phyloP scores from a whole-genome alignment of 2,113 vertebrate genomes.

The Aphelocoma coerulescens region DNA sequence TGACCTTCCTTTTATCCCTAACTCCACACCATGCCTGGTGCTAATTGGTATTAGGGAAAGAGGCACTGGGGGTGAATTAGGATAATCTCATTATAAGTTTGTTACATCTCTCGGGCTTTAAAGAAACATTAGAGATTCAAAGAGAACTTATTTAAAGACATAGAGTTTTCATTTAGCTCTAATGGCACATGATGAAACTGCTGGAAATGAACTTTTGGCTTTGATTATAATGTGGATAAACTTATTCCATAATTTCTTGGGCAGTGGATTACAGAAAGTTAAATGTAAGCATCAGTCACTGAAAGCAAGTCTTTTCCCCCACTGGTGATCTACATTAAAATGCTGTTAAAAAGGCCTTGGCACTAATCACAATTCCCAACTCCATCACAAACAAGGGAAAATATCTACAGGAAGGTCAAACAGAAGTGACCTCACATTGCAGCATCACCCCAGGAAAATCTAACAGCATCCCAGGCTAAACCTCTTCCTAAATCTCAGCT shows the following conservation, averaged over 20 bases:
- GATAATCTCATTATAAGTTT: background rate
- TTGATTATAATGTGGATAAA: background rate
- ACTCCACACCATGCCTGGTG: background rate
- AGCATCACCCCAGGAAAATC: background rate
- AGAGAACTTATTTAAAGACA: background rate
- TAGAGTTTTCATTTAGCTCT: background rate
- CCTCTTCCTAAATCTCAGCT: background rate
- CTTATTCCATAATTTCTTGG: background rate
- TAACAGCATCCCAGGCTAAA: background rate
- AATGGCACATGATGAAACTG: background rate
- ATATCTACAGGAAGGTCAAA: background rate
- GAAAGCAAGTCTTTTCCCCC: background rate
- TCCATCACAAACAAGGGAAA: background rate
- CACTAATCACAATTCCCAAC: background rate
- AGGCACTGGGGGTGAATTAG: background rate
- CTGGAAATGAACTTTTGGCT: background rate
- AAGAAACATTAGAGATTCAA: background rate
- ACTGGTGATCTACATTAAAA: background rate
- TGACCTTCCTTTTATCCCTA: slow-evolving; percentile 1
- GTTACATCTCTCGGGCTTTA: background rate
- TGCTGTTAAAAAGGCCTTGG: background rate
- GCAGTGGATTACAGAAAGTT: background rate
- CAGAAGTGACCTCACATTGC: background rate
- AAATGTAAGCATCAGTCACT: background rate
- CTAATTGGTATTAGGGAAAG: slow-evolving; percentile 4